A percentile compares a stretch with the other conserved stretches of the same genome.
phyloP scores from a whole-genome alignment of 2,113 vertebrate species.

The Bos indicus region DNA sequence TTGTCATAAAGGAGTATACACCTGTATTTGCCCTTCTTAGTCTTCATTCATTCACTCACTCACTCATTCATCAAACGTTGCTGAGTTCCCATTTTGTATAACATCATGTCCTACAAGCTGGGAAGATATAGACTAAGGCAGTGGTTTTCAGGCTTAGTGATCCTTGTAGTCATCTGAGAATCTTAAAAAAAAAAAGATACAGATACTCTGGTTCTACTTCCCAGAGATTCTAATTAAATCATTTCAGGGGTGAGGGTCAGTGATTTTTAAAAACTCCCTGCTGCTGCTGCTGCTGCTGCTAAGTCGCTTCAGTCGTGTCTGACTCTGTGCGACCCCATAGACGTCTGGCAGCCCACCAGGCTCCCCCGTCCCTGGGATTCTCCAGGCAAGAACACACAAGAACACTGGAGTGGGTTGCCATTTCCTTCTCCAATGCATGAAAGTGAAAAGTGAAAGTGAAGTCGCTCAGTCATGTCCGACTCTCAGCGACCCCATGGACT shows the following conservation, averaged over 20 bases:
- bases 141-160: not conserved
- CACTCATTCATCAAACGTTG: not conserved
- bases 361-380: too few relatives aligned
- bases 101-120: not conserved
- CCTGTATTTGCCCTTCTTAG: not conserved
- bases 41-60: not conserved
- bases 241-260: not conserved
- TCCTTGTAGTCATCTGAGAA: not conserved
- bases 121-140: not conserved
- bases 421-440: too few relatives aligned
- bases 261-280: not conserved
- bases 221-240: not conserved
- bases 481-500: too few relatives aligned
- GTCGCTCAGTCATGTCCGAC: too few relatives aligned
- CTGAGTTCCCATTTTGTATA: not conserved
- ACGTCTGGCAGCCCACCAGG: too few relatives aligned
- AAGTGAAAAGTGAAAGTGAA: too few relatives aligned
- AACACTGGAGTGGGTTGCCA: too few relatives aligned
- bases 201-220: not conserved
- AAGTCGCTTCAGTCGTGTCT: too few relatives aligned
- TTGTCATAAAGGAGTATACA: not conserved
- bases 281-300: too few relatives aligned
- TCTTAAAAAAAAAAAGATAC: not conserved
- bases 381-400: too few relatives aligned
- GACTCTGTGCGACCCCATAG: too few relatives aligned